Base-by-base conservation (phyloP, 2,113 vertebrate species). In the Chaetorhynchus papuensis region DNA sequence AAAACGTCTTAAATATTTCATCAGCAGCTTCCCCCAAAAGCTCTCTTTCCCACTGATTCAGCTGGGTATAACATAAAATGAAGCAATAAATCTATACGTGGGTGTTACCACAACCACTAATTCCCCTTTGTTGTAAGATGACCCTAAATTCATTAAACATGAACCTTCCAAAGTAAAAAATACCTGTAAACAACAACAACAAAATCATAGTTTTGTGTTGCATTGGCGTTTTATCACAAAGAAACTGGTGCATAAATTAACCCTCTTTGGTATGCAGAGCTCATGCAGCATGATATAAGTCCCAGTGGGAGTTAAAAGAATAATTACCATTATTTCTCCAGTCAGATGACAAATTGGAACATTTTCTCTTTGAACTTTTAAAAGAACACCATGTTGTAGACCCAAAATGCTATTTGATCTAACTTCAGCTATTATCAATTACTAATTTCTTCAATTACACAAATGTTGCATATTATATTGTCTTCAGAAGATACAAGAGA, bases 281-380 rank as follows among this genome's bases (percentile, higher is more conserved):
- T 87, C 93, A 92, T 75, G 45, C 63, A 93, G 83, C 81, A 76
- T 76, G 94, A 92, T 90, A 83, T 53, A 95, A 96, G 81, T 95
- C 97, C 93, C 70, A 89, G 87, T 79, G 83, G 85, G 96, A 96
- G 96, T 95, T 96, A 95, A 95, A 90, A 96, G 92, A 97, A 96
- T 97, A 97, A 97, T 97, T 97, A 96, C 84, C 84, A 69, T 96
- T 96, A 95, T 94, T 97, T 96, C 82, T 90, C 76, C 77, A 96
- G 96, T 90, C 3, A 0, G 59, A 89, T 96, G 92, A 97, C 95
- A 96, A 95, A 97, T 91, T 94, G 92, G 93, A 96, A 96, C 93
- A 96, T 81, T 96, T 94, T 95, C 22, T 45, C 84, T 96, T 91
- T 94, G 93, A 96, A 96, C 83, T 93, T 94, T 93, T 83, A 89